Conservation (phyloP, 2,888 invertebrate genomes). For the Athrips mouffetella region DNA sequence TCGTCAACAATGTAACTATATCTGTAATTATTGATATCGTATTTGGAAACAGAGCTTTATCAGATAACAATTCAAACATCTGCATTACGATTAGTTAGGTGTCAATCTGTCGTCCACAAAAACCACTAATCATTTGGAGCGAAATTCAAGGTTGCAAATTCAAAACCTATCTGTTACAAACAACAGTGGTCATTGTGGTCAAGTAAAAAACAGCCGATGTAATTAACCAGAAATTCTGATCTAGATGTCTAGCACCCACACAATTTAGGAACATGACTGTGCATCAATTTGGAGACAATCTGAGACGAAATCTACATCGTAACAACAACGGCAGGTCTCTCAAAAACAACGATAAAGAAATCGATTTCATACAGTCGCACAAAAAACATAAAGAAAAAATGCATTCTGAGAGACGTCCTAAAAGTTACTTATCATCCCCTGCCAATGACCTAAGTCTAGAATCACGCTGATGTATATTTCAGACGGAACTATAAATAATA, state of each 20-base stretch:
- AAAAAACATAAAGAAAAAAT: slow-evolving; percentile 55
- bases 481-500: slow-evolving; percentile 49
- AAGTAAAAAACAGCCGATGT: slow-evolving; percentile 50
- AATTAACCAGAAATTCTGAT: slow-evolving; percentile 66
- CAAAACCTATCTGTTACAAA: slow-evolving; percentile 29
- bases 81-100: slow-evolving; percentile 58
- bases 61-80: slow-evolving; percentile 65
- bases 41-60: slow-evolving; percentile 58
- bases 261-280: slow-evolving; percentile 65
- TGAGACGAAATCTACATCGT: slow-evolving; percentile 72
- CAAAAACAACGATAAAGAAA: slow-evolving; percentile 69
- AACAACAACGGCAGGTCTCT: slow-evolving; percentile 65
- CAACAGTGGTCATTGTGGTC: slow-evolving; percentile 31
- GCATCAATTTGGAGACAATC: slow-evolving; percentile 66
- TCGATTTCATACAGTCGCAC: slow-evolving; percentile 57
- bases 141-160: slow-evolving; percentile 48
- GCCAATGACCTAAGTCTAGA: slow-evolving; percentile 62
- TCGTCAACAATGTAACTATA: slow-evolving; percentile 44
- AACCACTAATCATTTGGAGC: slow-evolving; percentile 24
- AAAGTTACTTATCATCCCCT: slow-evolving; percentile 74
- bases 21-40: too few species aligned
- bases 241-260: slow-evolving; percentile 59
- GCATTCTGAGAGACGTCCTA: slow-evolving; percentile 51
- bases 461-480: slow-evolving; percentile 39
- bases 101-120: slow-evolving; percentile 59